These are phyloP conservation scores for Scaptomyza caliginosa DNA, from an alignment of 2,888 invertebrate species.

Conservation along the genomic window DNA sequence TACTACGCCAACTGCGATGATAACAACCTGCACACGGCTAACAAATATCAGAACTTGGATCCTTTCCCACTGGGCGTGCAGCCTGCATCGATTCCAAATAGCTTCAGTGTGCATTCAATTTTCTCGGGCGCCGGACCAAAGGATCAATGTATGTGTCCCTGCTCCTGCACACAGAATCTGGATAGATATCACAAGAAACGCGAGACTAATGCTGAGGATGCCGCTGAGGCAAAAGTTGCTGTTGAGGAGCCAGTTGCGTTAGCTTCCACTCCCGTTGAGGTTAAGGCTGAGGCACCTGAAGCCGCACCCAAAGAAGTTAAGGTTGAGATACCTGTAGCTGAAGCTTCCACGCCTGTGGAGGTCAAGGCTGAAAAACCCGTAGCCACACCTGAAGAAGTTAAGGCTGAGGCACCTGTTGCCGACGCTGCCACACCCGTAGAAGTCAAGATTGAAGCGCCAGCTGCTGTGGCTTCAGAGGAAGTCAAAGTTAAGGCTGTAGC, in stretches of 20 bases:
- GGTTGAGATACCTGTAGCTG: constrained; percentile 17
- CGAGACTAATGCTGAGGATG: constrained; percentile 49
- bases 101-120: constrained; percentile 74
- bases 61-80: constrained; percentile 80
- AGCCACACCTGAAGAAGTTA: constrained; percentile 28
- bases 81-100: constrained; percentile 75
- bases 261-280: constrained; percentile 21
- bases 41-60: constrained; percentile 66
- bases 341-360: constrained; percentile 32
- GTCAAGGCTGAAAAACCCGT: constrained; percentile 16
- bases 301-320: constrained; percentile 29
- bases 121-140: constrained; percentile 71
- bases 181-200: constrained; percentile 78
- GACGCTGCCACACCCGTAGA: constrained; percentile 30
- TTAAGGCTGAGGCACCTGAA: constrained; percentile 32
- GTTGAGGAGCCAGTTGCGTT: constrained; percentile 18
- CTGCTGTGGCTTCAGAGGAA: constrained; percentile 8
- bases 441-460: constrained; percentile 28
- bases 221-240: constrained; percentile 8
- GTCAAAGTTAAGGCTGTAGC: constrained; percentile 21
- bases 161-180: constrained; percentile 82
- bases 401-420: constrained; percentile 29
- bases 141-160: constrained; percentile 83
- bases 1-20: constrained; percentile 84
- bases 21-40: constrained; percentile 54